These are phyloP conservation scores for Molossus molossus DNA, from an alignment of 2,797 vertebrate genomes.

Conservation along the genomic window DNA sequence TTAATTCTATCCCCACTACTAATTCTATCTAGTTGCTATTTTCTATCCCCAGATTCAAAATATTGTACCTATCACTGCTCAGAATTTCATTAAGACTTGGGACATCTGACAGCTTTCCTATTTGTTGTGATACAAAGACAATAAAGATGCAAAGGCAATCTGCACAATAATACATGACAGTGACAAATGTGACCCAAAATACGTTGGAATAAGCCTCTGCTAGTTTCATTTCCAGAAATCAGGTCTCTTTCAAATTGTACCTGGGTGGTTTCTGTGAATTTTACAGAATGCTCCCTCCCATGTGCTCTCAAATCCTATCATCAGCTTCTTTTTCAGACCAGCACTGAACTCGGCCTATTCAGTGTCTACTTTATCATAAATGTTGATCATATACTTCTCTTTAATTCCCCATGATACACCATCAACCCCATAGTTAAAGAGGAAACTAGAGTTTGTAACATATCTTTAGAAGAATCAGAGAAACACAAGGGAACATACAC, in stretches of 20 bases:
- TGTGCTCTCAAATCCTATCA: background rate
- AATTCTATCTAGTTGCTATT: constrained; percentile 34
- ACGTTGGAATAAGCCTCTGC: background rate
- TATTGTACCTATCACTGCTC: background rate
- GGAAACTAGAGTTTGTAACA: background rate
- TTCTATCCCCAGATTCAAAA: constrained; percentile 40
- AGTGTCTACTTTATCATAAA: background rate
- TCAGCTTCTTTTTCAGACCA: background rate
- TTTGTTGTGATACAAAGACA: constrained; percentile 24
- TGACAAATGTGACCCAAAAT: constrained; percentile 22
- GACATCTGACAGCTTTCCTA: background rate
- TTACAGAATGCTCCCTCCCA: background rate
- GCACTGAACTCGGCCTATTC: background rate
- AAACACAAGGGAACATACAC: background rate
- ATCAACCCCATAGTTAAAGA: background rate
- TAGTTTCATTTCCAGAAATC: background rate
- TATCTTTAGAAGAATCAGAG: background rate
- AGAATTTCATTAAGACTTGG: background rate
- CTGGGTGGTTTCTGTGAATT: background rate
- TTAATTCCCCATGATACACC: background rate
- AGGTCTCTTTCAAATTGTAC: background rate
- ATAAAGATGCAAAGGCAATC: background rate
- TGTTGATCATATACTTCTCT: background rate
- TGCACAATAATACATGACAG: background rate
- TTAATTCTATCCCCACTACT: background rate